Evolutionary conservation across 2,797 vertebrate genomes (phyloP).

Genomic region (Myiotriccus ornatus): DNA sequence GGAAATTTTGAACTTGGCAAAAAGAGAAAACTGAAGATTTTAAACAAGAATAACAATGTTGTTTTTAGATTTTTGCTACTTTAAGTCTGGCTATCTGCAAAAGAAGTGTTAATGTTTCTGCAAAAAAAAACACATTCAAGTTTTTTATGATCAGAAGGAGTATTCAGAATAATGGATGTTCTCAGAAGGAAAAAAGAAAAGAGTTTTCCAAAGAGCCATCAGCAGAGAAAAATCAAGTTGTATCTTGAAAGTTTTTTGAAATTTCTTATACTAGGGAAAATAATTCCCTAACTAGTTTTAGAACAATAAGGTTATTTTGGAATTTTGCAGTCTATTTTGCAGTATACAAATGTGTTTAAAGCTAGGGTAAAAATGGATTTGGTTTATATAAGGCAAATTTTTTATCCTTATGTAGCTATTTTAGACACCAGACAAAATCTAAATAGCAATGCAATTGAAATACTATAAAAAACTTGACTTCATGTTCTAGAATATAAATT

Average conservation of each 20-base stretch:
- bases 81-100: not conserved
- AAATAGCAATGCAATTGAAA: not conserved
- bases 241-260: not conserved
- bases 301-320: not conserved
- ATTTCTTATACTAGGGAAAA: not conserved
- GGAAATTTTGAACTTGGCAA: not conserved
- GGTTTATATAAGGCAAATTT: not conserved
- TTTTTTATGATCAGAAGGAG: not conserved
- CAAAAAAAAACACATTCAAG: accelerated
- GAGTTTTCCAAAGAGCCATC: not conserved
- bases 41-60: not conserved
- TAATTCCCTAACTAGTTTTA: not conserved
- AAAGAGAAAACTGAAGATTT: not conserved
- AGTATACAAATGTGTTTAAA: not conserved
- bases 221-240: not conserved
- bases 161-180: not conserved
- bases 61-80: not conserved
- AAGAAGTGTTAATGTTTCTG: not conserved
- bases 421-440: not conserved
- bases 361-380: not conserved
- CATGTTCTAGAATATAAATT: not conserved
- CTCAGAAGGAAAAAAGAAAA: not conserved
- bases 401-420: not conserved
- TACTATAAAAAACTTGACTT: not conserved
- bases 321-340: not conserved